A percentile compares a stretch with the other conserved stretches of the same genome.
phyloP scores from a whole-genome alignment of 2,888 invertebrate genomes.

The Ennomos fuscantarius region DNA sequence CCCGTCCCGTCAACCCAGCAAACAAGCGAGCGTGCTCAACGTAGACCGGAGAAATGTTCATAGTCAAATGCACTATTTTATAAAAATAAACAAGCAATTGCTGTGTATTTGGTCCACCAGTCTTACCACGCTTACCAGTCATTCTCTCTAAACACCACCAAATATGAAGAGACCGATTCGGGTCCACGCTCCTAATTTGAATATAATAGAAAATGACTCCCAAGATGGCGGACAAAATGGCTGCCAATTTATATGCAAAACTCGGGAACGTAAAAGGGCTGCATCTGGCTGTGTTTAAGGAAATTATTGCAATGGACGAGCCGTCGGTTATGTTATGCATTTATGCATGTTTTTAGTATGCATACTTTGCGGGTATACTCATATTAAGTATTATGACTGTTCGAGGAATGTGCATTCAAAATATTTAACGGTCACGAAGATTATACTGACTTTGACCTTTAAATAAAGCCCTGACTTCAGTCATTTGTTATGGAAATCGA shows the following conservation, averaged over 20 bases:
- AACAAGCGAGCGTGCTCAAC: too few species aligned
- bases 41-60: too few species aligned
- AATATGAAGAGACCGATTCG: conserved; percentile 38
- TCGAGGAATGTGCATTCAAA: conserved; percentile 20
- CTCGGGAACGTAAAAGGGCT: conserved; percentile 43
- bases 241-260: conserved; percentile 67
- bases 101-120: conserved; percentile 5
- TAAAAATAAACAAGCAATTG: too few species aligned
- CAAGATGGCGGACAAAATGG: conserved; percentile 52
- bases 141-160: conserved; percentile 34
- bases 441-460: conserved; percentile 1
- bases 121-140: conserved; percentile 32
- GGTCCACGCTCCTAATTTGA: conserved; percentile 62
- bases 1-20: too few species aligned
- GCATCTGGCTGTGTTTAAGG: conserved; percentile 34
- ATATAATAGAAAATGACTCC: conserved; percentile 72
- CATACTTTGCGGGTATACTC: conserved; percentile 15
- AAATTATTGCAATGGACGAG: conserved; percentile 44
- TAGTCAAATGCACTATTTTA: too few species aligned
- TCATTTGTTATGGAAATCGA: too few species aligned
- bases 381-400: conserved; percentile 1
- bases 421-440: conserved; percentile 13
- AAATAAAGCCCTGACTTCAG: not conserved
- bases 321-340: conserved; percentile 37
- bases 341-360: conserved; percentile 36